Evolutionary conservation across 2,888 invertebrate species (phyloP).

Genomic region (Athetis lepigone): DNA sequence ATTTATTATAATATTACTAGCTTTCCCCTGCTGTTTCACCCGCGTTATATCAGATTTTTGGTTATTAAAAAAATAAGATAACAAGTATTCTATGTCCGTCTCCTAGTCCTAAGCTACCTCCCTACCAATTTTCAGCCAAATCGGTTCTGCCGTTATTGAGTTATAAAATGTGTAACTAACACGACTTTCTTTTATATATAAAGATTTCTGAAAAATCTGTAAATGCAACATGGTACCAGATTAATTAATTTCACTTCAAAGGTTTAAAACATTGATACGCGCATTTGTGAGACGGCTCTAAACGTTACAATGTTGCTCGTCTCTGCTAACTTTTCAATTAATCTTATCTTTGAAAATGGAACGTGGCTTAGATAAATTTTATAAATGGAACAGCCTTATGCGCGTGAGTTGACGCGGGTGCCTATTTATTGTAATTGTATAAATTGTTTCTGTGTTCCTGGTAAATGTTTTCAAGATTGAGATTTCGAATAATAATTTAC

Average conservation of each 20-base stretch:
- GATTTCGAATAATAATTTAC: not conserved
- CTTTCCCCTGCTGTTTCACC: too few species aligned
- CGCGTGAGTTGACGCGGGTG: conserved; percentile 23
- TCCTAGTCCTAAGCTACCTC: too few species aligned
- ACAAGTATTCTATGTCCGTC: too few species aligned
- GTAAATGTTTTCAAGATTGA: not conserved
- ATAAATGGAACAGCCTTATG: conserved; percentile 20
- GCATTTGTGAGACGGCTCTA: conserved; percentile 20
- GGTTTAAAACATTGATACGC: not conserved
- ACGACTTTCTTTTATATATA: too few species aligned
- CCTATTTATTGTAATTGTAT: not conserved
- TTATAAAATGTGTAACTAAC: too few species aligned
- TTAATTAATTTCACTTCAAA: not conserved
- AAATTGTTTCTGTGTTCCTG: not conserved
- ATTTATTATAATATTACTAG: too few species aligned
- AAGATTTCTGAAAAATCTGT: too few species aligned
- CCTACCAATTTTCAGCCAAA: too few species aligned
- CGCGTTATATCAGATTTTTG: too few species aligned
- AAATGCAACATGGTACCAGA: not conserved
- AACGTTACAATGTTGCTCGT: conserved; percentile 19
- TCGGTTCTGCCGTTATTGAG: too few species aligned
- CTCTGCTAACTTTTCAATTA: conserved; percentile 55
- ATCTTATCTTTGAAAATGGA: conserved; percentile 46
- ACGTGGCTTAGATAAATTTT: conserved; percentile 41
- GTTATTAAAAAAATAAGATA: too few species aligned